Evolutionary conservation across 2,113 vertebrate genomes (phyloP), one percentile per base, ranked within the genome.

Genomic region (Elephas maximus): DNA sequence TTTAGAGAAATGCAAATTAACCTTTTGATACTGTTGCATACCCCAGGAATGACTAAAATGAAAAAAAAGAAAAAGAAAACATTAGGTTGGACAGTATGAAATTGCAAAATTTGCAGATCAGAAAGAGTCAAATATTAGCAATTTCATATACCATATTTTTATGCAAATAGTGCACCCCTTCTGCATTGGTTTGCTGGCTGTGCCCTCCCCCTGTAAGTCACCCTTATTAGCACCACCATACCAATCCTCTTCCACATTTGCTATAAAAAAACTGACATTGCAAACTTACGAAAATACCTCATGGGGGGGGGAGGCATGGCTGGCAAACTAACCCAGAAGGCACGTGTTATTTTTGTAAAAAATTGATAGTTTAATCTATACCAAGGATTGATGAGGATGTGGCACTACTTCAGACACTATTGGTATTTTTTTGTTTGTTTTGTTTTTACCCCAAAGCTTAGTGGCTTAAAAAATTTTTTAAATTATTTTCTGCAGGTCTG

Each of bases 1-100:
- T 88, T 65, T 71, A 86, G 67, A 28, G 92, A 95, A 90, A 83
- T 83, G 17, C 23, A 92, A 96, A 78, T 94, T 90, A 85, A 92
- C 4, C 74, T 44, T 53, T 74, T 82, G 62, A 81, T 73, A 87
- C 33, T 48, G 3, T 83, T 51, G 24, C 44, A 45, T 0, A 65
- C 6, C 51, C 37, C 15, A 60, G 15, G 17, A 60, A 60, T 4
- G 4, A 60, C 37, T 37, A 37, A 37, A 37, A 37, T 37, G 37
- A 37, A 37, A 37, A 37, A 37, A 37, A 37, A 37, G 37, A 37
- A 37, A 37, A 60, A 4, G 15, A 67, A 93, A 93, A 81, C 37
- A 37, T 37, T 37, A 37, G 37, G 37, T 37, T 37, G 48, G 17
- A 62, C 23, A 37, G 17, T 48, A 78, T 51, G 41, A 73, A 80